Conservation (phyloP, 1,140 invertebrate species). For the Laodelphax striatellus region DNA sequence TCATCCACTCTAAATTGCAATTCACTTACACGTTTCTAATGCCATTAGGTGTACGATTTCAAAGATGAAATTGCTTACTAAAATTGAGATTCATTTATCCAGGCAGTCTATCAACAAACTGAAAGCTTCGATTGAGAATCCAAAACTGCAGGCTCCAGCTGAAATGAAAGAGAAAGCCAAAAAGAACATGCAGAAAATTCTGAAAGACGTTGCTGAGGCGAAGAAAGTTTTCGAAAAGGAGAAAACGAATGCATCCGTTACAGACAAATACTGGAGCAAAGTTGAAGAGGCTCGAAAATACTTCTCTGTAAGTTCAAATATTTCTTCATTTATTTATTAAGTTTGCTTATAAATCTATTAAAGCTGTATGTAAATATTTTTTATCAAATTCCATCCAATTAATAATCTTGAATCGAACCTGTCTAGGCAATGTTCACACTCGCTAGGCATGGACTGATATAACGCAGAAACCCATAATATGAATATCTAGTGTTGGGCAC, state of each 20-base stretch:
- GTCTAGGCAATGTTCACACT: too few species aligned
- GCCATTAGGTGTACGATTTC: too few species aligned
- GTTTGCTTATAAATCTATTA: too few species aligned
- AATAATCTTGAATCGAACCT: too few species aligned
- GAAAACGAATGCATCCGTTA: constrained; percentile 39
- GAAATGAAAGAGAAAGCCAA: constrained; percentile 33
- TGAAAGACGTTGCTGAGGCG: constrained; percentile 42
- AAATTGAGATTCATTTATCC: background rate
- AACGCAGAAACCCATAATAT: too few species aligned
- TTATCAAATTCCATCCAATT: too few species aligned
- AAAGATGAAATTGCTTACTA: too few species aligned
- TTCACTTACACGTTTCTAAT: too few species aligned
- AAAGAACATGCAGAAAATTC: constrained; percentile 47
- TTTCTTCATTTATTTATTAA: background rate
- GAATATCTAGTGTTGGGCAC: too few species aligned
- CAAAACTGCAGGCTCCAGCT: constrained; percentile 26
- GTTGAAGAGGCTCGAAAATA: constrained; percentile 52
- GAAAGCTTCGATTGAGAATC: background rate
- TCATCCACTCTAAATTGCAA: too few species aligned
- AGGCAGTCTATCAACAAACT: background rate
- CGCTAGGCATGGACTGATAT: too few species aligned
- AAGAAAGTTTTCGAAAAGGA: constrained; percentile 45
- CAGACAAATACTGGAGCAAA: constrained; percentile 58
- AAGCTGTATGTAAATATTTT: too few species aligned
- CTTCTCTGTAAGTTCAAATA: constrained; percentile 33